Conservation (phyloP, 2,888 invertebrate genomes). For the Bibio marci region DNA sequence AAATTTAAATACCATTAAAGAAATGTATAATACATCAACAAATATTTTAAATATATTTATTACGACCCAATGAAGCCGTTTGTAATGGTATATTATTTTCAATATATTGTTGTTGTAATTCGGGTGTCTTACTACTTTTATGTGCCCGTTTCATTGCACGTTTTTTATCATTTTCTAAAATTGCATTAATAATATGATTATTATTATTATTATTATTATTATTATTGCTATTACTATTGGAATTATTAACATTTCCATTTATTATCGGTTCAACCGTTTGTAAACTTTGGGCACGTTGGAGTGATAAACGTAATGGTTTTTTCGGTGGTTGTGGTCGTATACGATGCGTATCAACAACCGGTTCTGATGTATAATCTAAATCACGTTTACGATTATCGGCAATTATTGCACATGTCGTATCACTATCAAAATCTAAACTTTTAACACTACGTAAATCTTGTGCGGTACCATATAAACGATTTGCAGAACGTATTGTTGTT, state of each 20-base stretch:
- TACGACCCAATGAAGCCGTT: constrained; percentile 25
- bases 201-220: constrained; percentile 11
- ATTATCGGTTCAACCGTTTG: constrained; percentile 41
- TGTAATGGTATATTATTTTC: constrained; percentile 22
- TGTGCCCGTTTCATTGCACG: constrained; percentile 25
- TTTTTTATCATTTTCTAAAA: constrained; percentile 19
- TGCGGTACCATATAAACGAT: constrained; percentile 1
- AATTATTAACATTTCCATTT: not conserved
- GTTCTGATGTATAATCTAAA: constrained; percentile 41
- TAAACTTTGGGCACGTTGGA: constrained; percentile 68
- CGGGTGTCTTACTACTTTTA: constrained; percentile 16
- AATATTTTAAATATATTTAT: constrained; percentile 17
- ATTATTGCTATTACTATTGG: no score
- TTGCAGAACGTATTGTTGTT: not conserved
- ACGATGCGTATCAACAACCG: constrained; percentile 33
- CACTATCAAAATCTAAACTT: constrained; percentile 64
- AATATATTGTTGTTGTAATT: constrained; percentile 8
- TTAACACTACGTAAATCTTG: constrained; percentile 39
- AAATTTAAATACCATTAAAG: no score
- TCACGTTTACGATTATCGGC: constrained; percentile 24
- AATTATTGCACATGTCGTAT: constrained; percentile 35
- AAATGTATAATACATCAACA: no score
- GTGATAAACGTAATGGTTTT: constrained; percentile 63
- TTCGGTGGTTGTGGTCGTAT: constrained; percentile 65
- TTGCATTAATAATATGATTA: constrained; percentile 9